Evolutionary conservation across 1,140 invertebrate species (phyloP), one percentile per base, ranked within the genome.

Genomic region (Idris sp.): DNA sequence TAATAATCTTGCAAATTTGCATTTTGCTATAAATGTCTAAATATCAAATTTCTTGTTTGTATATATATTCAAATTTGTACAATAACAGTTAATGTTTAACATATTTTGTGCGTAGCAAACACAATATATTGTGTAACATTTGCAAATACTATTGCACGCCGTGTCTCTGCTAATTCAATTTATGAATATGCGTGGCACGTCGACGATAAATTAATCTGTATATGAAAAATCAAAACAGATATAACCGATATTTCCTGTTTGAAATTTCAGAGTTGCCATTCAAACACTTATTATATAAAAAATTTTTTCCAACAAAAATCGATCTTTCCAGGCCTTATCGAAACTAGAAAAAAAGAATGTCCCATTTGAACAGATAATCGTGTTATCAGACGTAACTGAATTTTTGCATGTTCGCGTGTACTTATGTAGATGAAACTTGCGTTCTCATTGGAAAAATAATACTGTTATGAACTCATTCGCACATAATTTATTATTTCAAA

Each of bases 61-160:
- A n/a, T n/a, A n/a, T n/a, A n/a, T n/a, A n/a, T n/a, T n/a, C n/a
- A n/a, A n/a, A n/a, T n/a, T n/a, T n/a, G n/a, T n/a, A 26, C 28
- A 35, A 26, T 59, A 59, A 49, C 22, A 41, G 15, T 22, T 44
- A 65, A 65, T 65, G 61, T 65, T 65, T 65, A n/a, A 46, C 48
- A 25, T 11, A 54, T 38, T 46, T 65, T 44, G 54, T 31, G 31
- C 41, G 30, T 26, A 18, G 40, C 38, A 54, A 54, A 65, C 15
- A 46, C 61, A 65, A 53, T 54, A 25, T 46, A 46, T 54, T 46
- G 61, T 49, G 22, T 44, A 64, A 67, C 64, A 59, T 59, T 69
- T 9, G 22, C 44, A 26, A 46, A 44, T 69, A 69, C 30, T 40
- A 53, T 69, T 65, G 13, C 41, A 46, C 38, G 19, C 9, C 41